Conservation (phyloP, 2,888 invertebrate genomes). For the Chrysolina oricalcia region DNA sequence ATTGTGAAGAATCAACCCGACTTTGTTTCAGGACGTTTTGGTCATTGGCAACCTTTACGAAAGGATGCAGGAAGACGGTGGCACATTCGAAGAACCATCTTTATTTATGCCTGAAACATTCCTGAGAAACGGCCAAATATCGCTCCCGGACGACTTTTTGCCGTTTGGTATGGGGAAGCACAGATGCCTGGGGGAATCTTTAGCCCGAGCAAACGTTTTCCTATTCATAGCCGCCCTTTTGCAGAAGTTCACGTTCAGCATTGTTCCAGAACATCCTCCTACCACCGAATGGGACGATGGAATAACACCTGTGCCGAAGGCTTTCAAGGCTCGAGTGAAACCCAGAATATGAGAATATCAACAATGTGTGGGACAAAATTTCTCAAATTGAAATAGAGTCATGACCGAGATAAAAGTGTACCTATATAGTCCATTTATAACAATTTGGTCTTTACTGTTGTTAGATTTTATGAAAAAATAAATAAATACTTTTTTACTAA, state of each 20-base stretch:
- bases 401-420: no score
- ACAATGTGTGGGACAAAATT: not conserved
- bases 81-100: conserved; percentile 80
- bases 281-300: conserved; percentile 82
- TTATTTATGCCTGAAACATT: conserved; percentile 85
- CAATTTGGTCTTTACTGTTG: no score
- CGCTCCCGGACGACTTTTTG: conserved; percentile 80
- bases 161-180: conserved; percentile 87
- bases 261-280: conserved; percentile 80
- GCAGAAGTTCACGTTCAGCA: conserved; percentile 81
- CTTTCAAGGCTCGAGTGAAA: conserved; percentile 79
- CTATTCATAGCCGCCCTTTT: conserved; percentile 82
- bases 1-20: no score
- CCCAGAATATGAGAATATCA: conserved; percentile 52
- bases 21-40: conserved; percentile 81
- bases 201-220: conserved; percentile 87
- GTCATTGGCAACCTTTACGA: conserved; percentile 84
- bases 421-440: no score
- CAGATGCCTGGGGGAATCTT: conserved; percentile 87
- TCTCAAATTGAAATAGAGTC: no score
- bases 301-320: conserved; percentile 83
- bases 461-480: no score
- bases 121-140: conserved; percentile 75
- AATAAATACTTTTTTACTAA: no score
- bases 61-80: conserved; percentile 79